Evolutionary conservation across 2,113 vertebrate species (phyloP), one percentile per base, ranked within the genome.

Genomic region (Eclectus roratus): DNA sequence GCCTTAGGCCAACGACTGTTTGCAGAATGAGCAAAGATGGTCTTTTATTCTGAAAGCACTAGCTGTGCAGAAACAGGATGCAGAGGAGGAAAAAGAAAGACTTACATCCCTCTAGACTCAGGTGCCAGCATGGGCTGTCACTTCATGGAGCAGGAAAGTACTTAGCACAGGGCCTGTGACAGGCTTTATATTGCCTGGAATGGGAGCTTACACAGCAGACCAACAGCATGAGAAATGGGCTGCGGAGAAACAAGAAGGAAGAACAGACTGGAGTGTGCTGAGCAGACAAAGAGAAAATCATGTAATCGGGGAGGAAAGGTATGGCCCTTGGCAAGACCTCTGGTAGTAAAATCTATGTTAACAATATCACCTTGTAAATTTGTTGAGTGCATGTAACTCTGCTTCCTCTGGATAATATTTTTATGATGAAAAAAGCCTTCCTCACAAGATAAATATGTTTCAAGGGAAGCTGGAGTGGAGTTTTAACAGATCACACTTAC

Each of bases 281-380:
- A 91, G 70, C 49, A 68, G 80, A 69, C 7, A 66, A 28, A 80
- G 39, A 74, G 82, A 28, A 95, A 93, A 86, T 68, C 47, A 47
- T 55, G 66, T 68, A 83, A 71, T 73, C 50, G 31, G 29, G 24
- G 44, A 68, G 47, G 39, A 91, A 93, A 93, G n/a, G 29, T 56
- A 93, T 47, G 52, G 76, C 39, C 43, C 65, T 88, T 83, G 55
- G 50, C 64, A 91, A 90, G 79, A 88, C 35, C 39, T 80, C 35
- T 84, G 52, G 47, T 81, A 76, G 56, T 88, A 92, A 95, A 96
- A 92, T 81, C 76, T 64, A 49, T 69, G 33, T 80, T 94, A 95
- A 78, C 60, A 56, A 21, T 69, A 90, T 61, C 85, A 88, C 82
- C 76, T 68, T 88, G 85, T 93, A 91, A 96, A 94, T 95, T 63